These are phyloP conservation scores for Polydrusus pterygomalis DNA, from an alignment of 2,888 invertebrate species.

Conservation along the genomic window DNA sequence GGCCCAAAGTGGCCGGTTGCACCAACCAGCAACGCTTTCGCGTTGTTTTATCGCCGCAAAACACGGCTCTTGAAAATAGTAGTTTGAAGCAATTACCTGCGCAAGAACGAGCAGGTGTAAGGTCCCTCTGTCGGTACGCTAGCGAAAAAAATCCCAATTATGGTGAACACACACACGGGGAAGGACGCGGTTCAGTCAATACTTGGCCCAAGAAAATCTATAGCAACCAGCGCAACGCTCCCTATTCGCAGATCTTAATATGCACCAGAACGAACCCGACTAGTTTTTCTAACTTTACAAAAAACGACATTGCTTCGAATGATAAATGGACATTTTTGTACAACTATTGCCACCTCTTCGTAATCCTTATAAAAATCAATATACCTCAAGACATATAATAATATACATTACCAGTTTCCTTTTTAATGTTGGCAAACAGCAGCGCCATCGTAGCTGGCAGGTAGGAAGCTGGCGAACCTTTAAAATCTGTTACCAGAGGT, in stretches of 20 bases:
- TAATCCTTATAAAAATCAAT: neutral
- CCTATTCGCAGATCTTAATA: constrained; percentile 64
- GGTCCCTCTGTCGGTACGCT: constrained; percentile 68
- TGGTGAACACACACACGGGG: constrained; percentile 41
- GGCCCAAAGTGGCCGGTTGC: constrained; percentile 69
- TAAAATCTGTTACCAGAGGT: no score
- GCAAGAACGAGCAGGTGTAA: constrained; percentile 68
- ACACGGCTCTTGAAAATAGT: constrained; percentile 64
- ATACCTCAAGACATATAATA: neutral
- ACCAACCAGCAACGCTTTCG: constrained; percentile 59
- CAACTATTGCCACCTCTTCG: constrained; percentile 57
- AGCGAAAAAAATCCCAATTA: constrained; percentile 62
- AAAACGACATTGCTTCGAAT: constrained; percentile 68
- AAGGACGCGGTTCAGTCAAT: constrained; percentile 49
- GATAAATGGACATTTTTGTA: constrained; percentile 62
- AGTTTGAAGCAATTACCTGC: constrained; percentile 69
- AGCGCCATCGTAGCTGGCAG: no score
- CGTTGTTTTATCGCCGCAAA: constrained; percentile 61
- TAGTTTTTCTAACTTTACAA: constrained; percentile 70
- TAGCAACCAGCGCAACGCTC: constrained; percentile 59
- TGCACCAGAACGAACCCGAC: constrained; percentile 68
- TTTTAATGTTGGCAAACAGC: no score
- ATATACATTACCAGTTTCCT: no score
- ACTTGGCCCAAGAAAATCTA: constrained; percentile 54
- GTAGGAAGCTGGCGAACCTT: no score